Conservation (phyloP, 1,140 invertebrate genomes). For the Lucilia sericata region DNA sequence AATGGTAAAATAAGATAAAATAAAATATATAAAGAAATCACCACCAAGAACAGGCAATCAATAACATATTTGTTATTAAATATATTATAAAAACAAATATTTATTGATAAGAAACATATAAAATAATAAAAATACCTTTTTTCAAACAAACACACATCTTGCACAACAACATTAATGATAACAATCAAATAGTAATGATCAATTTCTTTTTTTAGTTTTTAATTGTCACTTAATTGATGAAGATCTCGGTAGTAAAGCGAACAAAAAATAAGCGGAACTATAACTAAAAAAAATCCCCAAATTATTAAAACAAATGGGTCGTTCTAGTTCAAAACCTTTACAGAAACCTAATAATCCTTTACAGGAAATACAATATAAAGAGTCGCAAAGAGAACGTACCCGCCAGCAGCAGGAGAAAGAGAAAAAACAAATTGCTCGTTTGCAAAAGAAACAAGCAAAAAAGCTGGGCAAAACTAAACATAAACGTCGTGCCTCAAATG, state of each 20-base stretch:
- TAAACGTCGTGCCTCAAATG: background rate
- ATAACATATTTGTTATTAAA: background rate
- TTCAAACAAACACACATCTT: background rate
- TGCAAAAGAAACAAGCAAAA: conserved; percentile 57
- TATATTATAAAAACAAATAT: background rate
- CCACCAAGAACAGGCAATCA: background rate
- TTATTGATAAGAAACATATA: conserved; percentile 8
- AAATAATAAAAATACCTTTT: background rate
- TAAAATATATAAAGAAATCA: background rate
- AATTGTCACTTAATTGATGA: conserved; percentile 32
- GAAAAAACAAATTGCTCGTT: conserved; percentile 53
- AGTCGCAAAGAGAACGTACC: conserved; percentile 46
- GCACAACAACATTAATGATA: conserved; percentile 23
- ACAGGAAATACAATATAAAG: conserved; percentile 53
- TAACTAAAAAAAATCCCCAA: background rate
- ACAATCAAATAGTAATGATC: conserved; percentile 21
- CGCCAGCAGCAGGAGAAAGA: conserved; percentile 57
- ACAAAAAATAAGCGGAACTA: conserved; percentile 19
- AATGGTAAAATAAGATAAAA: no score
- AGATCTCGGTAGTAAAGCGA: background rate
- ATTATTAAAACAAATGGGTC: conserved; percentile 53
- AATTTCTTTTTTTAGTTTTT: conserved; percentile 30
- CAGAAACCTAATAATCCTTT: conserved; percentile 53
- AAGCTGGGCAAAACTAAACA: conserved; percentile 23
- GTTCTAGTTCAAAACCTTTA: conserved; percentile 56